Conservation (phyloP, 2,888 invertebrate species). For the Tenthredo notha region DNA sequence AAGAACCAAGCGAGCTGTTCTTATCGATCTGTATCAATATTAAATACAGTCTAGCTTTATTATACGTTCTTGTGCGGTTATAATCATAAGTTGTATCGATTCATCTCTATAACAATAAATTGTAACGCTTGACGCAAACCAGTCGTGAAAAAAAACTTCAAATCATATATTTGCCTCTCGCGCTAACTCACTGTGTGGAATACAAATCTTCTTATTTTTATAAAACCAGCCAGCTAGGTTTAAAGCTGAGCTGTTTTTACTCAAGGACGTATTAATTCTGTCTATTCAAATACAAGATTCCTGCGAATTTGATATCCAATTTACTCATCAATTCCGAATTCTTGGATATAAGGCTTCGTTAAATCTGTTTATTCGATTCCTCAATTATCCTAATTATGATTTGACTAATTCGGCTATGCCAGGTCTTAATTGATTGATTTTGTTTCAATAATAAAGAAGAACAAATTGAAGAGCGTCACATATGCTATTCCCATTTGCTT, state of each 20-base stretch:
- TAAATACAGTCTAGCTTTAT: neutral
- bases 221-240: neutral
- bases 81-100: constrained; percentile 22
- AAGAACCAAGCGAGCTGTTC: neutral
- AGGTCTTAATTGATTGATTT: neutral
- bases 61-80: neutral
- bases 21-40: constrained; percentile 19
- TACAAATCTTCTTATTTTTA: neutral
- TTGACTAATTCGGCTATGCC: neutral
- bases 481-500: neutral
- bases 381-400: neutral
- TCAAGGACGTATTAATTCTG: neutral
- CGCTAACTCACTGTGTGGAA: neutral
- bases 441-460: neutral
- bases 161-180: neutral
- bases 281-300: neutral
- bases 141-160: neutral
- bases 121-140: constrained; percentile 1
- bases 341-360: constrained; percentile 25
- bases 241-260: neutral
- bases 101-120: constrained; percentile 17
- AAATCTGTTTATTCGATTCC: constrained; percentile 34
- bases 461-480: neutral
- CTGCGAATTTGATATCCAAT: constrained; percentile 34
- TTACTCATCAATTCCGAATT: constrained; percentile 5